Evolutionary conservation across 2,797 vertebrate genomes (phyloP).

Genomic region (Mus caroli): DNA sequence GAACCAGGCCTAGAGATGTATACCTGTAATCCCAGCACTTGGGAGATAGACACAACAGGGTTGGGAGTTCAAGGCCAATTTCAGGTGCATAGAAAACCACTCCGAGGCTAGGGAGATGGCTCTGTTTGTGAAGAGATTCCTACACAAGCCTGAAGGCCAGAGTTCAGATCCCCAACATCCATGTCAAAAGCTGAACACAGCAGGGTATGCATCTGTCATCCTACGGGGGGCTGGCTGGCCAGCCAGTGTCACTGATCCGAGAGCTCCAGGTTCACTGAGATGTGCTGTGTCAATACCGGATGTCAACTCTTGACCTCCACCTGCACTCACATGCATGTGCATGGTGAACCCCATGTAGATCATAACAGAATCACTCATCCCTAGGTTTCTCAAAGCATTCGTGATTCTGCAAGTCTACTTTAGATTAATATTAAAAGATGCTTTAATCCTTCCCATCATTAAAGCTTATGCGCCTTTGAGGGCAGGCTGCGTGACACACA

Average conservation of each 20-base stretch:
- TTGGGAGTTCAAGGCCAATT: not conserved
- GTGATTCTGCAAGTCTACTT: not conserved
- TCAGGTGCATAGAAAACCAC: not conserved
- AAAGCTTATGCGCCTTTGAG: slow-evolving; percentile 15
- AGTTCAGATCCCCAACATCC: not conserved
- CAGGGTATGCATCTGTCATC: not conserved
- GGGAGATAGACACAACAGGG: not conserved
- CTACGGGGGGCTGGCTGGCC: not conserved
- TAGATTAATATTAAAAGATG: not conserved
- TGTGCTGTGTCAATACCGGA: not conserved
- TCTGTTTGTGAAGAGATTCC: not conserved
- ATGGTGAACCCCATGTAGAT: too few species aligned
- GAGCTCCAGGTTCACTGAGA: not conserved
- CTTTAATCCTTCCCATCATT: slow-evolving; percentile 34
- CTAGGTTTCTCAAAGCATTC: not conserved
- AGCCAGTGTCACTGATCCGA: not conserved
- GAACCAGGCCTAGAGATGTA: not conserved
- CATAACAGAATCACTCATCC: not conserved
- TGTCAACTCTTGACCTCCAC: not conserved
- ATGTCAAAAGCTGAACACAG: not conserved
- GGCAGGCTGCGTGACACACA: not conserved
- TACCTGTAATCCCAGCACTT: not conserved
- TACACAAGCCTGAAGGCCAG: not conserved
- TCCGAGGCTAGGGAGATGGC: not conserved
- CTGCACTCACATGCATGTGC: not conserved